Evolutionary conservation across 2,797 vertebrate genomes (phyloP).

Genomic region (Emys orbicularis): DNA sequence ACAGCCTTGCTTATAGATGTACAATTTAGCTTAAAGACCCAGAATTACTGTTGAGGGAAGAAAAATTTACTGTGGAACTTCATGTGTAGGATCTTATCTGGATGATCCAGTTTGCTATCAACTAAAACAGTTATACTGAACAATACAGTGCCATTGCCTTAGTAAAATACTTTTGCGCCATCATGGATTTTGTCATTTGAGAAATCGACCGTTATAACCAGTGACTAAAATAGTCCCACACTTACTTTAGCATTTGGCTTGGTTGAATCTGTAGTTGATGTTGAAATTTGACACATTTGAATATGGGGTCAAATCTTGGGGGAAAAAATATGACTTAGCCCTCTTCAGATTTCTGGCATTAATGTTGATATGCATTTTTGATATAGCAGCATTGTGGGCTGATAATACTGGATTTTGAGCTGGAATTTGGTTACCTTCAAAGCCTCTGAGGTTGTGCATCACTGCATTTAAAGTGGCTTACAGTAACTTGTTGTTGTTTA

Average conservation of each 20-base stretch:
- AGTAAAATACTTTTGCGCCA: not conserved
- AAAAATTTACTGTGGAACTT: not conserved
- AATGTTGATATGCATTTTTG: not conserved
- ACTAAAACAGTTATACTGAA: not conserved
- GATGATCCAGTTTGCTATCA: not conserved
- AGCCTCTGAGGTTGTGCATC: not conserved
- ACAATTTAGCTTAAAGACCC: not conserved
- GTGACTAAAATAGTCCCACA: rapidly evolving
- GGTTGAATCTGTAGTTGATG: not conserved
- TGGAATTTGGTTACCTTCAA: not conserved
- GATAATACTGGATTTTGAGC: not conserved
- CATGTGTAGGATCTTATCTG: not conserved
- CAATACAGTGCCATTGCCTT: not conserved
- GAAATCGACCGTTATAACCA: not conserved
- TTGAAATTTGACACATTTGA: not conserved
- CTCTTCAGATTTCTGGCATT: not conserved
- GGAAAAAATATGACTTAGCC: not conserved
- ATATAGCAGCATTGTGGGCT: not conserved
- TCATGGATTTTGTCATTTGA: not conserved
- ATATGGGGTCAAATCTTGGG: not conserved
- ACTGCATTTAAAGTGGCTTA: rapidly evolving
- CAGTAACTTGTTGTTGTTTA: not conserved
- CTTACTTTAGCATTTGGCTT: not conserved
- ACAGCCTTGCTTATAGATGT: not conserved
- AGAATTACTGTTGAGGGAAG: rapidly evolving